Conservation (phyloP, 2,888 invertebrate genomes). For the Archips crataeganus region DNA sequence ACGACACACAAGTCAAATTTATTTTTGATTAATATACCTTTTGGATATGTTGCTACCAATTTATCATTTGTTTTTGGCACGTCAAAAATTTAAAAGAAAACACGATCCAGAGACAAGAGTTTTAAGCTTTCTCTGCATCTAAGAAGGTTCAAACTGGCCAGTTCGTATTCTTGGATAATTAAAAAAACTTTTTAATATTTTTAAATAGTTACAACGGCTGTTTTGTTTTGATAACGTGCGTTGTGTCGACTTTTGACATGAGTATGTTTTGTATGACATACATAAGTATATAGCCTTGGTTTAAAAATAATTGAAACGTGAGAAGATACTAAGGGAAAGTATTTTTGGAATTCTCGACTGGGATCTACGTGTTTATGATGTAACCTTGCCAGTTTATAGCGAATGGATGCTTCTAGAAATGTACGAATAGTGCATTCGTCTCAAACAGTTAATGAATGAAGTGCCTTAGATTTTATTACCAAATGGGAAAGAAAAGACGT, state of each 20-base stretch:
- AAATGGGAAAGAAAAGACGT: too few species aligned
- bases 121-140: background rate
- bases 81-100: slow-evolving; percentile 6
- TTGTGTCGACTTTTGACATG: slow-evolving; percentile 24
- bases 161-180: background rate
- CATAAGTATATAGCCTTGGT: slow-evolving; percentile 22
- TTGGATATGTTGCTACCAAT: slow-evolving; percentile 19
- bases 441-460: background rate
- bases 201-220: background rate
- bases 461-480: too few species aligned
- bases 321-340: slow-evolving; percentile 22
- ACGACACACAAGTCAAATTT: slow-evolving; percentile 30
- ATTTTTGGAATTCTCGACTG: slow-evolving; percentile 27
- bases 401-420: background rate
- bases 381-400: background rate
- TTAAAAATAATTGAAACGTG: slow-evolving; percentile 21
- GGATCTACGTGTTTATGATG: background rate
- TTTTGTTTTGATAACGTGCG: slow-evolving; percentile 2
- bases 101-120: background rate
- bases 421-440: background rate
- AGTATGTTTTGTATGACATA: slow-evolving; percentile 15
- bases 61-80: slow-evolving; percentile 20
- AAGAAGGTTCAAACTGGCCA: background rate
- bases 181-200: background rate
- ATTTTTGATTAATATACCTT: slow-evolving; percentile 38